A percentile compares a stretch with the other conserved stretches of the same genome.
These are phyloP conservation scores for Camelus bactrianus DNA, from an alignment of 2,113 vertebrate genomes.

Conservation along the genomic window DNA sequence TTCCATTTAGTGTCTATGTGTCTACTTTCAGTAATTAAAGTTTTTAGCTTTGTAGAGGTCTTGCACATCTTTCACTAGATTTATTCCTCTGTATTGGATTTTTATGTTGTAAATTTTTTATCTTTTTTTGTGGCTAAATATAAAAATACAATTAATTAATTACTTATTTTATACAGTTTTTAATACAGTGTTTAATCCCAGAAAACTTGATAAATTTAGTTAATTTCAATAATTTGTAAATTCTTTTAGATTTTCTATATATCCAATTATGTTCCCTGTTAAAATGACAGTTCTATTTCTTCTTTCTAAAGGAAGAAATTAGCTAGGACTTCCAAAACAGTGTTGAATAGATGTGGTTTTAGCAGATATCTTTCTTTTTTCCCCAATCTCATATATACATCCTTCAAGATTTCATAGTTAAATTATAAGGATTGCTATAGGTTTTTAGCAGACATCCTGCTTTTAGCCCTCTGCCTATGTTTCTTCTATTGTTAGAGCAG, in stretches of 20 bases:
- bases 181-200: neutral
- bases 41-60: neutral
- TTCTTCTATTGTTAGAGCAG: neutral
- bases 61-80: slow-evolving; percentile 23
- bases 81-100: slow-evolving; percentile 35
- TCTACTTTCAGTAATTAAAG: neutral
- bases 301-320: slow-evolving; percentile 44
- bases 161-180: too few species aligned
- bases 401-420: slow-evolving; percentile 18
- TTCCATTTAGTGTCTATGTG: neutral
- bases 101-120: neutral
- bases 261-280: neutral
- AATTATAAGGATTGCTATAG: neutral
- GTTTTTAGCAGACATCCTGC: neutral
- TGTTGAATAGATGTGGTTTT: slow-evolving; percentile 38
- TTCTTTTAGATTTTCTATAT: neutral
- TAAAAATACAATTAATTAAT: slow-evolving; percentile 12
- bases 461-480: neutral
- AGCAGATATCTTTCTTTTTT: neutral
- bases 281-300: slow-evolving; percentile 29
- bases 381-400: neutral
- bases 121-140: slow-evolving; percentile 18
- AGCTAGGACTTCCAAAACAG: neutral
- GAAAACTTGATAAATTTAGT: slow-evolving; percentile 21
- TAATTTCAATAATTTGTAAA: slow-evolving; percentile 35